These are phyloP conservation scores for Glomeris maerens DNA, from an alignment of 1,140 invertebrate genomes.

Conservation along the genomic window DNA sequence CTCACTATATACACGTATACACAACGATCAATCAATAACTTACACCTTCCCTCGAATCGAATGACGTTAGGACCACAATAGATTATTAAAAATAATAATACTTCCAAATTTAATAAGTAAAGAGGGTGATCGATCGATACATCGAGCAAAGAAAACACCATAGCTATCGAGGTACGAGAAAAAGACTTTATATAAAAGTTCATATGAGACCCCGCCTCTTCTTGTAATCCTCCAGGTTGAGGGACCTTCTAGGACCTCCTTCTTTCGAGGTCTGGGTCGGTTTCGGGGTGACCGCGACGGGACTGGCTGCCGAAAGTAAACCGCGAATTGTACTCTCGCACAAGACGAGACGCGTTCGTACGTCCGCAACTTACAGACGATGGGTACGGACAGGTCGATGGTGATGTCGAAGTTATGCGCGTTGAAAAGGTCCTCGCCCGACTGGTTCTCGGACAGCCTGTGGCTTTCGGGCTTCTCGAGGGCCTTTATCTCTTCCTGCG, in stretches of 20 bases:
- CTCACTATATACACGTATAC: no score
- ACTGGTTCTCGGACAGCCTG: slow-evolving; percentile 17
- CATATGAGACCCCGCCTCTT: slow-evolving; percentile 88
- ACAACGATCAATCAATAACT: no score
- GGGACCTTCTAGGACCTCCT: slow-evolving; percentile 63
- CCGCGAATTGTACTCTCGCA: neutral
- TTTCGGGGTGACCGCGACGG: slow-evolving; percentile 57
- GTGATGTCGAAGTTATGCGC: slow-evolving; percentile 94
- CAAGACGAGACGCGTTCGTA: neutral
- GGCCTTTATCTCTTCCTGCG: neutral
- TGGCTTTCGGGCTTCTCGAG: slow-evolving; percentile 9
- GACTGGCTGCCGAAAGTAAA: slow-evolving; percentile 40
- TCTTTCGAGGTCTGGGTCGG: slow-evolving; percentile 55
- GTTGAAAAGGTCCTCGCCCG: slow-evolving; percentile 58
- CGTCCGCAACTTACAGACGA: slow-evolving; percentile 46
- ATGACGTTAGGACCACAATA: no score
- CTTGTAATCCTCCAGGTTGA: slow-evolving; percentile 95
- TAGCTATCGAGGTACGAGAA: no score
- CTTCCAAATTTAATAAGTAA: no score
- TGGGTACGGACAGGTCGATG: slow-evolving; percentile 75
- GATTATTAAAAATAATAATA: no score
- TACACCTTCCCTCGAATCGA: no score
- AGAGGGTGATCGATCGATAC: no score
- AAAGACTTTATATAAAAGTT: slow-evolving; percentile 24
- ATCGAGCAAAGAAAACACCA: no score